These are phyloP conservation scores for Knipowitschia caucasica DNA, from an alignment of 2,797 vertebrate genomes.

Conservation along the genomic window DNA sequence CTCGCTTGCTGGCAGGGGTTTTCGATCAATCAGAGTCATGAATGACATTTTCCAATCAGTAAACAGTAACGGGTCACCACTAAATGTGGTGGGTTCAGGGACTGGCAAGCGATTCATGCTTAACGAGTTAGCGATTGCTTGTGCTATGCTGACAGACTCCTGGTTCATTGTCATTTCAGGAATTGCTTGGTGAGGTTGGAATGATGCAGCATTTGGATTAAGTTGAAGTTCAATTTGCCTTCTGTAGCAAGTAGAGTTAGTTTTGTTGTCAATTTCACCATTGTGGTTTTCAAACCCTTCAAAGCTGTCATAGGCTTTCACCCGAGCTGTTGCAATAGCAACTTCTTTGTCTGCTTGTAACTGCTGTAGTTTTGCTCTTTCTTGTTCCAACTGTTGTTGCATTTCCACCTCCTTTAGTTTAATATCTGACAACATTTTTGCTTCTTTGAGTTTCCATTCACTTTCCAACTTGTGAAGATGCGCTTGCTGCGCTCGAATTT, in stretches of 20 bases:
- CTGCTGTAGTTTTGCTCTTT: background rate
- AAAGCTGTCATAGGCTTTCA: constrained; percentile 3
- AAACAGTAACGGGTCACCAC: background rate
- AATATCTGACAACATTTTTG: accelerated
- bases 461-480: constrained; percentile 2
- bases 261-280: background rate
- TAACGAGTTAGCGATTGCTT: constrained; percentile 14
- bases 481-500: constrained; percentile 18
- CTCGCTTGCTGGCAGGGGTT: background rate
- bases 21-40: constrained; percentile 8
- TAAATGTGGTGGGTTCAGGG: constrained; percentile 4
- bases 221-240: background rate
- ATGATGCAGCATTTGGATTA: background rate
- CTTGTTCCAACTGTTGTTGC: constrained; percentile 10
- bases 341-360: background rate
- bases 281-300: background rate
- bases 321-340: constrained; percentile 13
- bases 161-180: background rate
- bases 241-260: too few species aligned
- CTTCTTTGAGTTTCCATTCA: constrained; percentile 8
- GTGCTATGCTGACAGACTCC: background rate
- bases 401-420: constrained; percentile 5
- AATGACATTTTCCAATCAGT: too few species aligned
- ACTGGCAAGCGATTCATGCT: constrained; percentile 5
- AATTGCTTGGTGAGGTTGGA: background rate